Conservation (phyloP, 2,797 vertebrate species). For the Danio tinwini region DNA sequence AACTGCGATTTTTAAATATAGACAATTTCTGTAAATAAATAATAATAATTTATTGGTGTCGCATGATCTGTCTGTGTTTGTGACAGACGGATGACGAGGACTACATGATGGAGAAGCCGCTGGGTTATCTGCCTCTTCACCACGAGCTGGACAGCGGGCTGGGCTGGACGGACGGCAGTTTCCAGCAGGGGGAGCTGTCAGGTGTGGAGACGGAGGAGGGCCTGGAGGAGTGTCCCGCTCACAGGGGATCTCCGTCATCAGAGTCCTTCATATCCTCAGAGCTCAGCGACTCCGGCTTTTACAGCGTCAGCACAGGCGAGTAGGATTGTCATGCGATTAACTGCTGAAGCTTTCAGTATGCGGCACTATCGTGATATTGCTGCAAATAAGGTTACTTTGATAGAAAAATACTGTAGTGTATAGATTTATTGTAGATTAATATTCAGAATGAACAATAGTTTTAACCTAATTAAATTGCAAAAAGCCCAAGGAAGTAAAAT, state of each 20-base stretch:
- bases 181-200: constrained; percentile 80
- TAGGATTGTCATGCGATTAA: constrained; percentile 1
- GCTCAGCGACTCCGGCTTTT: constrained; percentile 80
- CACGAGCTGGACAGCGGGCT: constrained; percentile 80
- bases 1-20: no score
- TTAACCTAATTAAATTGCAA: no score
- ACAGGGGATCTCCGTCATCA: constrained; percentile 71
- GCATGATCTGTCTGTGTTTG: constrained; percentile 37
- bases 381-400: no score
- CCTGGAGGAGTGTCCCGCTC: constrained; percentile 76
- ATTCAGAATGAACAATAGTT: no score
- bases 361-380: no score
- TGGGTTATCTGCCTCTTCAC: constrained; percentile 75
- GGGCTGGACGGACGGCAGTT: constrained; percentile 79
- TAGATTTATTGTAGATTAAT: no score
- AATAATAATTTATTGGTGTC: no score
- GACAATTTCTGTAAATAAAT: no score
- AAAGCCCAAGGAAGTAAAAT: no score
- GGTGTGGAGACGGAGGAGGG: constrained; percentile 79
- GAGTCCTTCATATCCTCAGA: constrained; percentile 79
- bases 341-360: no score
- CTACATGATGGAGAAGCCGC: constrained; percentile 72
- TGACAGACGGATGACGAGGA: constrained; percentile 78
- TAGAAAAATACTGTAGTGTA: no score
- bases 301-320: constrained; percentile 78